Percentiles rank a stretch among this genome's conserved stretches.
Conservation (phyloP, 1,140 invertebrate genomes). For the Lasioglossum baleicum region DNA sequence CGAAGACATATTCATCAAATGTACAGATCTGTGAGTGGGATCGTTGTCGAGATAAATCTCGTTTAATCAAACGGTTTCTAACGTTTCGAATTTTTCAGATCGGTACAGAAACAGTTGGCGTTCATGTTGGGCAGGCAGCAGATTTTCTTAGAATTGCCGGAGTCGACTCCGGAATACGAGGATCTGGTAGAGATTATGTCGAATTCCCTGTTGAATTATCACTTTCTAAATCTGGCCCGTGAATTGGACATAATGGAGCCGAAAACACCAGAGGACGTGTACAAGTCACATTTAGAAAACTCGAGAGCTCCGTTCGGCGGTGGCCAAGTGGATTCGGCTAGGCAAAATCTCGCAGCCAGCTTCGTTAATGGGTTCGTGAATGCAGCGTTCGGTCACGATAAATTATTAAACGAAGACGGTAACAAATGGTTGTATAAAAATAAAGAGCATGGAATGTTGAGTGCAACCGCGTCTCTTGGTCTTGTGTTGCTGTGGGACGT, state of each 20-base stretch:
- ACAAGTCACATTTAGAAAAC: conserved; percentile 98
- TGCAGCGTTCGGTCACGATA: conserved; percentile 98
- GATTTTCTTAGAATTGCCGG: conserved; percentile 89
- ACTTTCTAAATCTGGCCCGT: conserved; percentile 96
- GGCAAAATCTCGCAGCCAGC: conserved; percentile 97
- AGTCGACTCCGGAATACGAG: conserved; percentile 88
- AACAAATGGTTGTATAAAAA: conserved; percentile 99
- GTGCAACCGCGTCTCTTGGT: conserved; percentile 97
- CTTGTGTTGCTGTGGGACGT: conserved; percentile 98
- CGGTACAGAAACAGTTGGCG: conserved; percentile 96
- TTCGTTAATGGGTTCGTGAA: conserved; percentile 99
- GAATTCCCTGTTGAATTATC: conserved; percentile 97
- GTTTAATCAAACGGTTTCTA: neutral
- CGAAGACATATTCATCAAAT: conserved; percentile 92
- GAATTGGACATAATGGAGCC: conserved; percentile 99
- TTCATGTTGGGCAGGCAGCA: conserved; percentile 99
- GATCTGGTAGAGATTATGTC: conserved; percentile 98
- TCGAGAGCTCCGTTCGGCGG: conserved; percentile 90
- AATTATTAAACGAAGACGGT: conserved; percentile 96
- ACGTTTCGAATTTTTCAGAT: conserved; percentile 78
- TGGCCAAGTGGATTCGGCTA: conserved; percentile 94
- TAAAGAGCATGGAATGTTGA: conserved; percentile 99
- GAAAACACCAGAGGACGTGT: conserved; percentile 99
- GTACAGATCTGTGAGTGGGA: conserved; percentile 90
- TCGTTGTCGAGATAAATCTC: conserved; percentile 11